Percentiles rank a stretch among this genome's conserved stretches.
These are phyloP conservation scores for Osedax frankpressi DNA, from an alignment of 2,888 invertebrate genomes.

Conservation along the genomic window DNA sequence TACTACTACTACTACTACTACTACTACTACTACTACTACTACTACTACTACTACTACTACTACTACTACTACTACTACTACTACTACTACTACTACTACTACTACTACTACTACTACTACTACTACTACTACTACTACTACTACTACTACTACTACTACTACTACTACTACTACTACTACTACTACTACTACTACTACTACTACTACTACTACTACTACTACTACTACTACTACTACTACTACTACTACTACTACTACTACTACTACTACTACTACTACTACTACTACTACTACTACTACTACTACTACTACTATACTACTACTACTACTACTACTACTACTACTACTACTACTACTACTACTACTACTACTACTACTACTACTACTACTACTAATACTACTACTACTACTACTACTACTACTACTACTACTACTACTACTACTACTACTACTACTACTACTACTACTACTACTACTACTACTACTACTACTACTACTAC, in stretches of 20 bases:
- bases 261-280: not conserved
- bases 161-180: too few relatives aligned
- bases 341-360: too few relatives aligned
- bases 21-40: not conserved
- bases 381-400: not conserved
- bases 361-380: not conserved
- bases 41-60: not conserved
- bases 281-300: not conserved
- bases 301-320: not conserved
- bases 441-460: too few relatives aligned
- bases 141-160: too few relatives aligned
- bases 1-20: not conserved
- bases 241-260: not conserved
- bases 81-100: not conserved
- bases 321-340: not conserved
- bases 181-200: not conserved
- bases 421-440: too few relatives aligned
- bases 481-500: too few relatives aligned
- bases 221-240: not conserved
- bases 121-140: too few relatives aligned
- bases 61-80: not conserved
- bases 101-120: not conserved
- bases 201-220: not conserved
- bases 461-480: too few relatives aligned
- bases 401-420: too few relatives aligned